Percentiles rank a stretch among this genome's conserved stretches.
phyloP scores from a whole-genome alignment of 2,888 invertebrate genomes.

The Nineta flava region DNA sequence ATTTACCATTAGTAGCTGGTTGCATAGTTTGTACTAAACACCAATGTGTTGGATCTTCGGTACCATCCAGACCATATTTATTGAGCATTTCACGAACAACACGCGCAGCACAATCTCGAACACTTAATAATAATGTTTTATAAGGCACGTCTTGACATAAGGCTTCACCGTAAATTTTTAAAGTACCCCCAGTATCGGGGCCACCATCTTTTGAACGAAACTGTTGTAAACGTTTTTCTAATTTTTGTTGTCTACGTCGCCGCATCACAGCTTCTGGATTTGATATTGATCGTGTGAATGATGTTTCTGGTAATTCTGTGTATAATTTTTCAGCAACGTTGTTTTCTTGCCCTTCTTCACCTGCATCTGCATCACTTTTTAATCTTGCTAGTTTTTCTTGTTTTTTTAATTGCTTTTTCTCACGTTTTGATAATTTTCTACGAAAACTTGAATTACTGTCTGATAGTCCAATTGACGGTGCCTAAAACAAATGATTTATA shows the following conservation, averaged over 20 bases:
- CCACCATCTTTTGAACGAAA: slow-evolving; percentile 91
- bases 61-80: slow-evolving; percentile 86
- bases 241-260: slow-evolving; percentile 85
- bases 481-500: slow-evolving; percentile 24
- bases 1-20: slow-evolving; percentile 13
- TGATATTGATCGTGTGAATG: slow-evolving; percentile 96
- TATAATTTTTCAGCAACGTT: slow-evolving; percentile 84
- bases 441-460: slow-evolving; percentile 74
- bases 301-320: slow-evolving; percentile 92
- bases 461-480: slow-evolving; percentile 47
- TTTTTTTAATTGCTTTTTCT: slow-evolving; percentile 95
- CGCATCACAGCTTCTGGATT: slow-evolving; percentile 99
- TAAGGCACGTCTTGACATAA: slow-evolving; percentile 94
- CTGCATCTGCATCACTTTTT: slow-evolving; percentile 44
- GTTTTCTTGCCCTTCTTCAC: slow-evolving; percentile 49
- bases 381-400: slow-evolving; percentile 73
- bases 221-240: slow-evolving; percentile 91
- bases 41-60: slow-evolving; percentile 79
- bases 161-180: slow-evolving; percentile 93
- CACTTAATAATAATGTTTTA: slow-evolving; percentile 88
- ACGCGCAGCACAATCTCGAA: slow-evolving; percentile 79
- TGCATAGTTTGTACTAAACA: slow-evolving; percentile 71
- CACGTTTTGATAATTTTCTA: slow-evolving; percentile 88
- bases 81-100: slow-evolving; percentile 93
- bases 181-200: slow-evolving; percentile 79